Percentiles rank a stretch among this genome's conserved stretches.
These are phyloP conservation scores for Myripristis murdjan DNA, from an alignment of 2,797 vertebrate species.

Conservation along the genomic window DNA sequence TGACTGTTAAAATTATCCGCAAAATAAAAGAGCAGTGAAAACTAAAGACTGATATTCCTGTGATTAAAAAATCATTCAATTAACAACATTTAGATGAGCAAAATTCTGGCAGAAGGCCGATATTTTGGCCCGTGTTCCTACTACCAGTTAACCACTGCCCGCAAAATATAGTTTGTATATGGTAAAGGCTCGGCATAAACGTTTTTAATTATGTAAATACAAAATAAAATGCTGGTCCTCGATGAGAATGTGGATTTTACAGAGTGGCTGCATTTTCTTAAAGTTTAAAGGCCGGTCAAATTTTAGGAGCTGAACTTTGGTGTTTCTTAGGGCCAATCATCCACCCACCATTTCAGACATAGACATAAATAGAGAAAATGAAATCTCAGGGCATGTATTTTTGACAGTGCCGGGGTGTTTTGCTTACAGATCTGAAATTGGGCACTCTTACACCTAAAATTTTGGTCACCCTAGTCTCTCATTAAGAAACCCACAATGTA, in stretches of 20 bases:
- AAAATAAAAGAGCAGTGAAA: conserved; percentile 6
- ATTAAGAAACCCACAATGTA: conserved; percentile 60
- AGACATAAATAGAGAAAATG: conserved; percentile 50
- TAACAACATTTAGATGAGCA: neutral
- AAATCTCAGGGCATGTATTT: conserved; percentile 52
- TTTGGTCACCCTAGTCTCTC: conserved; percentile 72
- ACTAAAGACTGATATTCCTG: neutral
- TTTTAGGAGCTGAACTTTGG: conserved; percentile 20
- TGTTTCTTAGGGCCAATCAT: conserved; percentile 57
- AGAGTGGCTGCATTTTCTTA: conserved; percentile 3
- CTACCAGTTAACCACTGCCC: neutral
- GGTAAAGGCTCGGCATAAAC: conserved; percentile 17
- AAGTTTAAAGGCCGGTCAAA: conserved; percentile 34
- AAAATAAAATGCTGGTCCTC: conserved; percentile 3
- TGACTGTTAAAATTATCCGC: conserved; percentile 11
- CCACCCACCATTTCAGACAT: conserved; percentile 66
- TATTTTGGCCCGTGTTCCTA: conserved; percentile 5
- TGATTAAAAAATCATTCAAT: neutral
- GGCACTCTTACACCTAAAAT: conserved; percentile 51
- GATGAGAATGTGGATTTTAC: conserved; percentile 11
- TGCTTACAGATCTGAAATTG: conserved; percentile 48
- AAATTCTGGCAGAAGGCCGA: conserved; percentile 4
- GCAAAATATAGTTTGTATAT: neutral
- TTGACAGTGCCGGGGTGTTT: conserved; percentile 32
- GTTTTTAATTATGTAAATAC: conserved; percentile 21